Percentiles rank a stretch among this genome's conserved stretches.
Conservation (phyloP, 2,888 invertebrate genomes). For the Hyppa rectilinea region DNA sequence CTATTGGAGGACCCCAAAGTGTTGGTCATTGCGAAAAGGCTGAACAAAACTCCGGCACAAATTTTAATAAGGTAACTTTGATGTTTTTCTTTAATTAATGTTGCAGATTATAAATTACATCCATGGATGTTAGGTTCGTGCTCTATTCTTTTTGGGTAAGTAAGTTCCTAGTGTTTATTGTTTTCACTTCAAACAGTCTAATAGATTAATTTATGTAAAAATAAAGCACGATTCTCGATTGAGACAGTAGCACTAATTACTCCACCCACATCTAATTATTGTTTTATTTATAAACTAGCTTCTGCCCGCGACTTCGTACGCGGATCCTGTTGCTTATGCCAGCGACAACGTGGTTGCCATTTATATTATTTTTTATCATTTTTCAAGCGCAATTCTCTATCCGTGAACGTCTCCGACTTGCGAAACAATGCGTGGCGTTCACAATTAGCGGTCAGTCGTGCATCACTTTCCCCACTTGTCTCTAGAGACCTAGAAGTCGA, state of each 20-base stretch:
- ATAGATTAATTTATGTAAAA: background rate
- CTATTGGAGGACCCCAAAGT: conserved; percentile 91
- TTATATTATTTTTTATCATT: no score
- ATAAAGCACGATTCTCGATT: background rate
- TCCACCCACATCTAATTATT: conserved; percentile 1
- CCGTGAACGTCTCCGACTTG: no score
- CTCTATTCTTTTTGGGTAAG: background rate
- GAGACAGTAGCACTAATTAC: background rate
- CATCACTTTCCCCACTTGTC: no score
- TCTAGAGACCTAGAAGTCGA: no score
- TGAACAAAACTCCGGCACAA: conserved; percentile 92
- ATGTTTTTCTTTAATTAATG: conserved; percentile 10
- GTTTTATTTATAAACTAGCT: conserved; percentile 20
- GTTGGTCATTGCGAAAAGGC: conserved; percentile 90
- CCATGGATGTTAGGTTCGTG: background rate
- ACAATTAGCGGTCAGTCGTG: no score
- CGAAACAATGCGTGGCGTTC: no score
- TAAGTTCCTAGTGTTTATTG: no score
- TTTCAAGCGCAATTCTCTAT: no score
- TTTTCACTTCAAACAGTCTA: background rate
- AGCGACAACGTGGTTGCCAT: no score
- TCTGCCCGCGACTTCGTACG: no score
- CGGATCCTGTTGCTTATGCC: no score
- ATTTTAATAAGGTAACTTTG: conserved; percentile 89
- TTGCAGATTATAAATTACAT: conserved; percentile 1